These are phyloP conservation scores for Rhodeus uyekii DNA, from an alignment of 2,797 vertebrate species.

Conservation along the genomic window DNA sequence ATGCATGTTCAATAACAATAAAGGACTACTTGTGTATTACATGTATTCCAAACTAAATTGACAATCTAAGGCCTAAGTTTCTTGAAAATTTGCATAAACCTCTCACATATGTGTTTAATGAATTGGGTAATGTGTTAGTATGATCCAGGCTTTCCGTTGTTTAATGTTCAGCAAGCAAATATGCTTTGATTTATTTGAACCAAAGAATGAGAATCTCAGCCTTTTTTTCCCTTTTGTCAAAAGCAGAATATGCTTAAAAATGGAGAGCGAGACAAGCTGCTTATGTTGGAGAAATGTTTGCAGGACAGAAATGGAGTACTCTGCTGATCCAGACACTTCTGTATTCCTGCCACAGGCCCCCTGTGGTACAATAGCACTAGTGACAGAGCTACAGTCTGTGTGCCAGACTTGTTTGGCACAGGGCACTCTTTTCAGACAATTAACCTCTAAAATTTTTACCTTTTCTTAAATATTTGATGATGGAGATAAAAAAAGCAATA, in stretches of 20 bases:
- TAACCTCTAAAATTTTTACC: not conserved
- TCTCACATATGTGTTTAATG: not conserved
- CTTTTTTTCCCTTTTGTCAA: not conserved
- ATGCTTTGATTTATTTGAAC: not conserved
- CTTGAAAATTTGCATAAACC: not conserved
- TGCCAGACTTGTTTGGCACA: not conserved
- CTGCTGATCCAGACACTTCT: constrained; percentile 26
- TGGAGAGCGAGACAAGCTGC: not conserved
- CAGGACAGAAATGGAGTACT: constrained; percentile 1
- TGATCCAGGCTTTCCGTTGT: not conserved
- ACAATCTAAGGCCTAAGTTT: not conserved
- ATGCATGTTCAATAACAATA: not conserved
- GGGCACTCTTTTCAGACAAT: not conserved
- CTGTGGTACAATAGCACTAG: not conserved
- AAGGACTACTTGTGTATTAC: not conserved
- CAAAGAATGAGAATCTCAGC: not conserved
- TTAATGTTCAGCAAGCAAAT: not conserved
- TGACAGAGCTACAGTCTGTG: not conserved
- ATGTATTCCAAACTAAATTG: not conserved
- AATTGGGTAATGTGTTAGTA: not conserved
- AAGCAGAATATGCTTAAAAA: not conserved
- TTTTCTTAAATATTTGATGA: not conserved
- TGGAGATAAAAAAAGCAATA: not conserved
- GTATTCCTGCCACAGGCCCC: not conserved
- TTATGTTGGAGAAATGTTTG: not conserved